A percentile compares a stretch with the other conserved stretches of the same genome.
Evolutionary conservation across 1,140 invertebrate species (phyloP).

Genomic region (Cydia amplana): DNA sequence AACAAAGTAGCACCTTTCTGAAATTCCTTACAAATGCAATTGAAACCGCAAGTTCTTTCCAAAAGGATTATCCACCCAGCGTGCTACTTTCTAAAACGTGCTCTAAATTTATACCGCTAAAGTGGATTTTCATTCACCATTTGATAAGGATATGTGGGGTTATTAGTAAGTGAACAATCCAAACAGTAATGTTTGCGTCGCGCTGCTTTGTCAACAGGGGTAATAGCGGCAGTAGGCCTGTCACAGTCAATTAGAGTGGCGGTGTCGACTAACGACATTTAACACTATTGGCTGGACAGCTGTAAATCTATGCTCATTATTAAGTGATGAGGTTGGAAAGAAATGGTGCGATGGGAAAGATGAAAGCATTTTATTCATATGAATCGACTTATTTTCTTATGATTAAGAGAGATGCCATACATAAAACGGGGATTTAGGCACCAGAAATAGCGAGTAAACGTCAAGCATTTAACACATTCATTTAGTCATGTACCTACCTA

Average conservation of each 20-base stretch:
- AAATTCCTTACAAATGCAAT: constrained; percentile 12
- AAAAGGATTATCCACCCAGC: neutral
- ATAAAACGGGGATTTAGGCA: neutral
- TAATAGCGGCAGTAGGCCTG: constrained; percentile 10
- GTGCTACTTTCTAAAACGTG: neutral
- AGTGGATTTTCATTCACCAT: neutral
- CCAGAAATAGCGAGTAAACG: neutral
- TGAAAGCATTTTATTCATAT: too few species aligned
- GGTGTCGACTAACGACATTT: neutral
- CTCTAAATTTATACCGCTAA: neutral
- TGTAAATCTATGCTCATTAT: constrained; percentile 30
- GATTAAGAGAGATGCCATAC: neutral
- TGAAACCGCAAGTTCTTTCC: neutral
- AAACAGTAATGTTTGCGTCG: constrained; percentile 17
- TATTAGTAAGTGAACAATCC: neutral
- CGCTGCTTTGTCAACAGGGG: constrained; percentile 21
- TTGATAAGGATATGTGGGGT: neutral
- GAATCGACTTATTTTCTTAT: too few species aligned
- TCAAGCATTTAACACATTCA: too few species aligned
- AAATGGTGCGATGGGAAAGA: neutral
- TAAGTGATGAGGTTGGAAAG: neutral
- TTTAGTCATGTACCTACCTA: too few species aligned
- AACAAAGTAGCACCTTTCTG: constrained; percentile 16
- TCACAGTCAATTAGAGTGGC: constrained; percentile 19
- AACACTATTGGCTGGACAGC: constrained; percentile 25